Percentiles rank a stretch among this genome's conserved stretches.
Evolutionary conservation across 2,113 vertebrate species (phyloP).

Genomic region (Sebastes fasciatus): DNA sequence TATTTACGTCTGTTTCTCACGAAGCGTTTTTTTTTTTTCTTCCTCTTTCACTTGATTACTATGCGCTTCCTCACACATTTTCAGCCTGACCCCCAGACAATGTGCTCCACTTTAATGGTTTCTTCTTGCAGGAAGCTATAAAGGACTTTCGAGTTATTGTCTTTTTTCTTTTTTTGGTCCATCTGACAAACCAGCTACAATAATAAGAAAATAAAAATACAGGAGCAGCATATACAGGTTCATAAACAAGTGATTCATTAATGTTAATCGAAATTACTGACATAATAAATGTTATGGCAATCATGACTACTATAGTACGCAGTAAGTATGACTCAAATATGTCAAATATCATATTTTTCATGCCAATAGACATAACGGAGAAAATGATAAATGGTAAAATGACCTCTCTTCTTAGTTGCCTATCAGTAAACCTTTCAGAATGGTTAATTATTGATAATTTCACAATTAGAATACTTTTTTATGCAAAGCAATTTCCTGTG

Average conservation of each 20-base stretch:
- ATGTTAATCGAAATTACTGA: background rate
- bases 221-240: background rate
- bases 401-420: background rate
- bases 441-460: background rate
- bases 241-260: slow-evolving; percentile 6
- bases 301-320: background rate
- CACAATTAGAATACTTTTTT: background rate
- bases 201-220: slow-evolving; percentile 5
- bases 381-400: background rate
- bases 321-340: background rate
- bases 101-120: slow-evolving; percentile 72
- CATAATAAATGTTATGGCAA: background rate
- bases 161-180: slow-evolving; percentile 13
- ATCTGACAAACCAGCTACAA: slow-evolving; percentile 34
- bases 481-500: background rate
- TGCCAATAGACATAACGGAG: background rate
- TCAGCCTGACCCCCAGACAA: slow-evolving; percentile 75
- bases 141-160: slow-evolving; percentile 76
- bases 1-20: slow-evolving; percentile 88
- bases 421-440: background rate
- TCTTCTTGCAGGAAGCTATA: slow-evolving; percentile 84
- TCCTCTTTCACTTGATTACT: slow-evolving; percentile 80
- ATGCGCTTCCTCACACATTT: slow-evolving; percentile 82
- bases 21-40: slow-evolving; percentile 74
- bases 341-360: background rate